Conservation (phyloP, 2,797 vertebrate species). For the Otus scops region DNA sequence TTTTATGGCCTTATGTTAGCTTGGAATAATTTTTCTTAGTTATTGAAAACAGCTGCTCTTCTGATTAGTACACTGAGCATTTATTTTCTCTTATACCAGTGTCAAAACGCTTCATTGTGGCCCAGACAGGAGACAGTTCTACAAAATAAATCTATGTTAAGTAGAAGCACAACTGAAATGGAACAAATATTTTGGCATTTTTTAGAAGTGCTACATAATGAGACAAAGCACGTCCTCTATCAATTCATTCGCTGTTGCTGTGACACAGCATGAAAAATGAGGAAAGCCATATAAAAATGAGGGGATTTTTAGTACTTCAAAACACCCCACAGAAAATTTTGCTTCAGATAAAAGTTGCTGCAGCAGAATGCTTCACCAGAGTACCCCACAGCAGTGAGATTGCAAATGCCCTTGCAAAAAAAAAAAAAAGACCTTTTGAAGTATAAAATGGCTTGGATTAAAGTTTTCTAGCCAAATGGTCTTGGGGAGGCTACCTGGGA, state of each 20-base stretch:
- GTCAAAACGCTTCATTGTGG: not conserved
- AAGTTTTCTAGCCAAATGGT: not conserved
- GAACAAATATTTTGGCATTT: not conserved
- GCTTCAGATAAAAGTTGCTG: not conserved
- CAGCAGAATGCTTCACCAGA: not conserved
- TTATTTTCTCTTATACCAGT: not conserved
- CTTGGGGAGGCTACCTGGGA: not conserved
- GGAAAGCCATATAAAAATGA: not conserved
- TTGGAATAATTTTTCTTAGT: not conserved
- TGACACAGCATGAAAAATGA: not conserved
- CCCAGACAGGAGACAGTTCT: not conserved
- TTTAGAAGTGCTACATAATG: not conserved
- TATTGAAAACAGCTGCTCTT: not conserved
- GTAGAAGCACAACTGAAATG: not conserved
- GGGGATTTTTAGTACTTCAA: accelerated
- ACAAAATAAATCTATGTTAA: not conserved
- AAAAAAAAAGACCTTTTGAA: not conserved
- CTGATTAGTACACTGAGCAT: not conserved
- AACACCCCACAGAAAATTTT: not conserved
- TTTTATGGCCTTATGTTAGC: not conserved
- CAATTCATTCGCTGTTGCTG: not conserved
- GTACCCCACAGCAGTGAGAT: not conserved
- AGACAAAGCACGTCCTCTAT: not conserved
- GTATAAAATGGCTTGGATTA: not conserved
- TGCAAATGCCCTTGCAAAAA: not conserved